Evolutionary conservation across 2,113 vertebrate genomes (phyloP).

Genomic region (Apodemus sylvaticus): DNA sequence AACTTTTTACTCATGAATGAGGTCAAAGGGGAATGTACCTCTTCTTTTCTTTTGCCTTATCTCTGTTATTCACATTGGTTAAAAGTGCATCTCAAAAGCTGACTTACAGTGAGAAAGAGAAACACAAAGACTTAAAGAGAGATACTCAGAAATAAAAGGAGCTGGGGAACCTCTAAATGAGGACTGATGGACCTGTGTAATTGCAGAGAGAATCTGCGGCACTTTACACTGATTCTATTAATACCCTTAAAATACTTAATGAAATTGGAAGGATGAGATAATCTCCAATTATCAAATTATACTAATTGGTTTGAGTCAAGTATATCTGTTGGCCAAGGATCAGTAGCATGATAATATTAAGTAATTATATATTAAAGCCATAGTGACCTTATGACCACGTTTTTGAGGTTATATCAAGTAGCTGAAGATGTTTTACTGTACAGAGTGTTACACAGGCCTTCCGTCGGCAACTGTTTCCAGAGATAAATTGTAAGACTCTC

Average conservation of each 20-base stretch:
- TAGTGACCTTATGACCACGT: neutral
- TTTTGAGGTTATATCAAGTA: slow-evolving; percentile 48
- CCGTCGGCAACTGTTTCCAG: slow-evolving; percentile 9
- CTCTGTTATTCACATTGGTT: neutral
- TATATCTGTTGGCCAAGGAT: slow-evolving; percentile 26
- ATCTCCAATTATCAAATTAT: slow-evolving; percentile 59
- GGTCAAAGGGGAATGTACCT: neutral
- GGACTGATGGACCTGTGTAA: neutral
- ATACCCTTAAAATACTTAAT: slow-evolving; percentile 49
- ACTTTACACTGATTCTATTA: slow-evolving; percentile 54
- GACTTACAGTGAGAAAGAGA: slow-evolving; percentile 13
- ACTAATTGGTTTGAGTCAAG: slow-evolving; percentile 46
- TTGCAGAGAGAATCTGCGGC: neutral
- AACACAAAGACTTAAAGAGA: neutral
- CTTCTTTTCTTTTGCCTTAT: neutral
- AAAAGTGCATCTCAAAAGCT: slow-evolving; percentile 6
- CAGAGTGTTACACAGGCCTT: neutral
- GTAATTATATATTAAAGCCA: slow-evolving; percentile 48
- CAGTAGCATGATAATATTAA: slow-evolving; percentile 33
- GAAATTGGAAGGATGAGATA: slow-evolving; percentile 49
- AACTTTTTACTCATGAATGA: neutral
- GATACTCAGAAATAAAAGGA: neutral
- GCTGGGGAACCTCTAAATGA: neutral
- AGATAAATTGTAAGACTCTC: slow-evolving; percentile 25
- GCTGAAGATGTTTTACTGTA: slow-evolving; percentile 47